Base-by-base conservation (phyloP, 2,797 vertebrate species). In the Chiropotes sagulatus region DNA sequence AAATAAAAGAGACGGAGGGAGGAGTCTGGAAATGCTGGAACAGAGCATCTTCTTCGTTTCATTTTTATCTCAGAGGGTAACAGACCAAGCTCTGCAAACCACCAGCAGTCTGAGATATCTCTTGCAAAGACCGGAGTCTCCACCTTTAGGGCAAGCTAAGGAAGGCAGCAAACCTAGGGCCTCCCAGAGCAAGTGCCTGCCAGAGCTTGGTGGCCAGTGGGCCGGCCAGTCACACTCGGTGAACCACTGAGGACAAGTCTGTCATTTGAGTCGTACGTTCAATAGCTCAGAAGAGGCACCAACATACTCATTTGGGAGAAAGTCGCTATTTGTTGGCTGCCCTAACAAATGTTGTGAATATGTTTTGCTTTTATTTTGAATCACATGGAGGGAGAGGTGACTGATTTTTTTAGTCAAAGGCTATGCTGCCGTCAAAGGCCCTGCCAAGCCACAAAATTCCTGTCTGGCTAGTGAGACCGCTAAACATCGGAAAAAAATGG, bases 341-440 rank as follows among this genome's bases (percentile, higher is more conserved):
- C 39, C 87, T 81, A 73, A 46, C 86, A 39, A 22, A 75, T 67
- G 41, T 64, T 46, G 41, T 64, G 41, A 73, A 39, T 94, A 46
- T 30, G 6, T 80, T 90, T 87, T 95, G 52, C 92, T 96, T 97
- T 97, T 91, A 75, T 94, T 96, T 90, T 92, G 67, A 93, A 87
- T 83, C 78, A 58, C 36, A 33, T 26, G 24, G 75, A 89, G 6
- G 13, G 64, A 88, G 70, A 93, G 72, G n/a, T 36, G 50, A 7
- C 50, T 90, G 48, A 93, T 92, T 93, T 36, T 93, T 96, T 92
- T n/a, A 58, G 41, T 15, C 52, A 80, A 80, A 88, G 84, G 64
- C 54, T 89, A 67, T 93, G 61, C 67, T 75, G 5, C 50, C 1
- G 4, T 81, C n/a, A 81, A 81, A 1, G 33, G 14, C 12, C 44